Conservation (phyloP, 1,140 invertebrate genomes). For the Theocolax elegans region DNA sequence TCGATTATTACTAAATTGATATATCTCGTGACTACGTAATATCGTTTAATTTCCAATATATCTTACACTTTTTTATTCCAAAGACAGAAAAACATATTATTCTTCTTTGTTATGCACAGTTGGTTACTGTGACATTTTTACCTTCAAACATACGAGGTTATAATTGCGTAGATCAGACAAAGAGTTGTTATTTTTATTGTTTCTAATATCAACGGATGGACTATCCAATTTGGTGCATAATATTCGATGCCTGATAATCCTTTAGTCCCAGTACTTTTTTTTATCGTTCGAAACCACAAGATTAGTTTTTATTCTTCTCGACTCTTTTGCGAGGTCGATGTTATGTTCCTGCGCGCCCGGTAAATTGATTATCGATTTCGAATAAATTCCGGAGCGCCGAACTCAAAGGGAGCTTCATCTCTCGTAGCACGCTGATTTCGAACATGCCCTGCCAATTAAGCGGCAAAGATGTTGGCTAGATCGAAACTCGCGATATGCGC, state of each 20-base stretch:
- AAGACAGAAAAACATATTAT: too few relatives aligned
- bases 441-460: constrained; percentile 25
- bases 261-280: background rate
- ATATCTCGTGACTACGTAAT: too few relatives aligned
- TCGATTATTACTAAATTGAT: too few relatives aligned
- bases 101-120: too few relatives aligned
- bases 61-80: too few relatives aligned
- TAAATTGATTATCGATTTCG: constrained; percentile 41
- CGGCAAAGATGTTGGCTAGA: background rate
- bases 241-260: background rate
- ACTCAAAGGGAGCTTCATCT: background rate
- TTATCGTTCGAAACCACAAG: too few relatives aligned
- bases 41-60: too few relatives aligned
- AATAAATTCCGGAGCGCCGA: constrained; percentile 34
- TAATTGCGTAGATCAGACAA: too few relatives aligned
- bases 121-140: too few relatives aligned
- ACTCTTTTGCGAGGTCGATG: background rate
- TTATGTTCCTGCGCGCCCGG: background rate
- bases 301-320: constrained; percentile 15
- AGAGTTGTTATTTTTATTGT: too few relatives aligned
- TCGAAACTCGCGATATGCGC: constrained; percentile 1
- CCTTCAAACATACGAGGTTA: too few relatives aligned
- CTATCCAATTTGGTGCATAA: background rate
- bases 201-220: too few relatives aligned
- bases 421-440: constrained; percentile 22